Evolutionary conservation across 2,797 vertebrate species (phyloP).

Genomic region (Lacerta agilis): DNA sequence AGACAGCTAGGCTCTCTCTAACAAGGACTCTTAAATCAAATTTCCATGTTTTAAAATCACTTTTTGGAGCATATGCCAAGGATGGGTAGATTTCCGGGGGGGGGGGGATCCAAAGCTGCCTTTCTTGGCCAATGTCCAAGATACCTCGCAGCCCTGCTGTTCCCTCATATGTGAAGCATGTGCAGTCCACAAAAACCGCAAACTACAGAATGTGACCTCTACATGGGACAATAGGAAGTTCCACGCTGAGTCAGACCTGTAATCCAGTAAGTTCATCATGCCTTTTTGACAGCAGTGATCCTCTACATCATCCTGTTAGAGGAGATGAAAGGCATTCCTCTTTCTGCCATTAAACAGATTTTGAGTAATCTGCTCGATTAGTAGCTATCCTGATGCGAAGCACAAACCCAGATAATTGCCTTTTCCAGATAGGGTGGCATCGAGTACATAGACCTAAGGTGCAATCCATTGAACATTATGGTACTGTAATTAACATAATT

Average conservation of each 20-base stretch:
- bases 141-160: not conserved
- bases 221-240: not conserved
- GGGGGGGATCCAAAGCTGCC: not conserved
- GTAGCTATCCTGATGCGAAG: not conserved
- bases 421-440: not conserved
- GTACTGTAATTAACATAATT: not conserved
- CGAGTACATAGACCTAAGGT: not conserved
- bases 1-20: not conserved
- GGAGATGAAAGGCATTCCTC: not conserved
- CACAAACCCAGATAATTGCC: not conserved
- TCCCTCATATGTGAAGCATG: not conserved
- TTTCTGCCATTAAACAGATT: not conserved
- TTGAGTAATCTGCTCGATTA: not conserved
- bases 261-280: not conserved
- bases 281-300: not conserved
- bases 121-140: not conserved
- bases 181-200: not conserved
- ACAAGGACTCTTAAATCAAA: not conserved
- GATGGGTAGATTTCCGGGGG: not conserved
- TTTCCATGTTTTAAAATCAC: not conserved
- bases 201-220: not conserved
- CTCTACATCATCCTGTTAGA: not conserved
- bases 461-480: not conserved
- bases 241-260: not conserved
- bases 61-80: not conserved